Percentiles rank a stretch among this genome's conserved stretches.
phyloP scores from a whole-genome alignment of 2,888 invertebrate species.

The Leptinotarsa tumamoca region DNA sequence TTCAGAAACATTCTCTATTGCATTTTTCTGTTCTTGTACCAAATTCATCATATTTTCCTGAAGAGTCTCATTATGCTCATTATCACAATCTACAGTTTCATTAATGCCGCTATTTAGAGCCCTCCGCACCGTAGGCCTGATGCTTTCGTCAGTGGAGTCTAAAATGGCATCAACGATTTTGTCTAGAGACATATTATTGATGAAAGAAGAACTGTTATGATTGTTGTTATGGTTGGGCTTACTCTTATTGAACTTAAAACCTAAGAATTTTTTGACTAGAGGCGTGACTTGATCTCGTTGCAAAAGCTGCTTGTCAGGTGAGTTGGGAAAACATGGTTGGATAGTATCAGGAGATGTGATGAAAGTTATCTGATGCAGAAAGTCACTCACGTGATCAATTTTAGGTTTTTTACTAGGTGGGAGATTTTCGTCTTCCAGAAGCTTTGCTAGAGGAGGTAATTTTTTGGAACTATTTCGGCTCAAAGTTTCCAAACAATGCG shows the following conservation, averaged over 20 bases:
- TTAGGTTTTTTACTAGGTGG: slow-evolving; percentile 62
- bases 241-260: slow-evolving; percentile 71
- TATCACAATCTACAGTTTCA: slow-evolving; percentile 50
- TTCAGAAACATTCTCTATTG: slow-evolving; percentile 46
- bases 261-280: slow-evolving; percentile 72
- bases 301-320: slow-evolving; percentile 37
- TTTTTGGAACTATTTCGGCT: slow-evolving; percentile 69
- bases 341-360: slow-evolving; percentile 57
- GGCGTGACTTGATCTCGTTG: slow-evolving; percentile 69
- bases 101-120: slow-evolving; percentile 49
- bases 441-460: slow-evolving; percentile 57
- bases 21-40: slow-evolving; percentile 50
- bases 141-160: slow-evolving; percentile 70
- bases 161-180: slow-evolving; percentile 74
- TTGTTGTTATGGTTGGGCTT: slow-evolving; percentile 60
- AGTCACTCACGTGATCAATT: slow-evolving; percentile 62
- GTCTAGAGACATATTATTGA: slow-evolving; percentile 71
- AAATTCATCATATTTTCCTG: slow-evolving; percentile 59
- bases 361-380: slow-evolving; percentile 59
- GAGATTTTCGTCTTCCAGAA: slow-evolving; percentile 56
- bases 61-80: slow-evolving; percentile 58
- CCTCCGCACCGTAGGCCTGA: slow-evolving; percentile 55
- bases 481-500: slow-evolving; percentile 65
- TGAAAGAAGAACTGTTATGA: slow-evolving; percentile 68
- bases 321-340: slow-evolving; percentile 44